Evolutionary conservation across 2,888 invertebrate genomes (phyloP).

Genomic region (Acleris emargana): DNA sequence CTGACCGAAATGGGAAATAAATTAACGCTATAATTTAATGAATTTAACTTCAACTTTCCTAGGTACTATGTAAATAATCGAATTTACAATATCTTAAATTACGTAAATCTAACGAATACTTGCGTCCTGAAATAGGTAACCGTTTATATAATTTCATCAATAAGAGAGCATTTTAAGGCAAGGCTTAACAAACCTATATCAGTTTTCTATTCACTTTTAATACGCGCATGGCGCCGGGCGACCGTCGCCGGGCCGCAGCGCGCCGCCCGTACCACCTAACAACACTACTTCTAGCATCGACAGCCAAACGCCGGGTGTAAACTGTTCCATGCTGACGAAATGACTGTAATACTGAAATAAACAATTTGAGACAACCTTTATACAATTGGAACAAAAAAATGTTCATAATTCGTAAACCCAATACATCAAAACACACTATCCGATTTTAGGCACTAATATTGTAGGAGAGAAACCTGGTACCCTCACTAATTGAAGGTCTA

Average conservation of each 20-base stretch:
- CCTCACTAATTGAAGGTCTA: slow-evolving; percentile 4
- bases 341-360: slow-evolving; percentile 15
- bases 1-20: slow-evolving; percentile 83
- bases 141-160: slow-evolving; percentile 78
- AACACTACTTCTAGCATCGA: not conserved
- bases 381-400: not conserved
- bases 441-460: slow-evolving; percentile 53
- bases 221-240: slow-evolving; percentile 37
- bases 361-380: not conserved
- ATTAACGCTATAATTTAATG: slow-evolving; percentile 74
- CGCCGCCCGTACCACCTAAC: not conserved
- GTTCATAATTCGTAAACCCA: not conserved
- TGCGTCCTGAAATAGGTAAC: slow-evolving; percentile 81
- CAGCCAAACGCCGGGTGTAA: not conserved
- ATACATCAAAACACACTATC: too few species aligned
- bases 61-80: slow-evolving; percentile 66
- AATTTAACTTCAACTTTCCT: slow-evolving; percentile 58
- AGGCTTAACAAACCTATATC: slow-evolving; percentile 60
- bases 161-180: slow-evolving; percentile 83
- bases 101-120: slow-evolving; percentile 78
- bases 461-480: not conserved
- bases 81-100: slow-evolving; percentile 72
- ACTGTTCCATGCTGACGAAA: not conserved
- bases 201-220: slow-evolving; percentile 40
- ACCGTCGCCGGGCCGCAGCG: too few species aligned